Evolutionary conservation across 2,797 vertebrate genomes (phyloP).

Genomic region (Micropoecilia bifurca): DNA sequence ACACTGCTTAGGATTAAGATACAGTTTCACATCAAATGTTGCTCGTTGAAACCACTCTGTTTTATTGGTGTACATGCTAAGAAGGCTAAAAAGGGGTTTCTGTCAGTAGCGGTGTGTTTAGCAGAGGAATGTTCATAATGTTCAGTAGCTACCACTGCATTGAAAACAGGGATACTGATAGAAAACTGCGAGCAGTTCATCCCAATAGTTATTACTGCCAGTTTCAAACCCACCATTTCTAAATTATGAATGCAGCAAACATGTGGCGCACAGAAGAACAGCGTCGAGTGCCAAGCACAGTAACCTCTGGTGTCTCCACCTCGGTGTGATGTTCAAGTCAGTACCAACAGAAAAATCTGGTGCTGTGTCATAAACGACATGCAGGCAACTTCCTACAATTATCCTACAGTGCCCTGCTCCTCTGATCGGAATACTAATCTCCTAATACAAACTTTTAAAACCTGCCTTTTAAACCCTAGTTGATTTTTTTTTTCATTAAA

Average conservation of each 20-base stretch:
- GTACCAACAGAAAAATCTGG: not conserved
- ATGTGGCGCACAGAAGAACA: not conserved
- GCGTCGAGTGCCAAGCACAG: not conserved
- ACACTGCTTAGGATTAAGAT: constrained; percentile 2
- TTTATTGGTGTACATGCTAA: too few relatives aligned
- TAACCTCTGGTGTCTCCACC: not conserved
- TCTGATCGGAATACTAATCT: constrained; percentile 35
- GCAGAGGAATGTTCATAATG: not conserved
- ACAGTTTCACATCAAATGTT: constrained; percentile 21
- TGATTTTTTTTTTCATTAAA: not conserved
- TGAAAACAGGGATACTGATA: not conserved
- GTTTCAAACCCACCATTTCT: not conserved
- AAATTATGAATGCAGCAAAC: not conserved
- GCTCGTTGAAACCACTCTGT: not conserved
- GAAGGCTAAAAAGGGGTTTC: not conserved
- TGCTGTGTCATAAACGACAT: not conserved
- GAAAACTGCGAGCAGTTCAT: not conserved
- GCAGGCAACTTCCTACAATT: not conserved
- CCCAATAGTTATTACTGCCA: not conserved
- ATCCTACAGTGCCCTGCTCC: not conserved
- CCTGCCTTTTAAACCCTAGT: constrained; percentile 5
- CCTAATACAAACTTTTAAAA: constrained; percentile 11
- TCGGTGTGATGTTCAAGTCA: not conserved
- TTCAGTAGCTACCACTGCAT: not conserved
- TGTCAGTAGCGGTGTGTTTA: not conserved